These are phyloP conservation scores for Pseudomugil tenellus DNA, from an alignment of 2,797 vertebrate genomes.

Conservation along the genomic window DNA sequence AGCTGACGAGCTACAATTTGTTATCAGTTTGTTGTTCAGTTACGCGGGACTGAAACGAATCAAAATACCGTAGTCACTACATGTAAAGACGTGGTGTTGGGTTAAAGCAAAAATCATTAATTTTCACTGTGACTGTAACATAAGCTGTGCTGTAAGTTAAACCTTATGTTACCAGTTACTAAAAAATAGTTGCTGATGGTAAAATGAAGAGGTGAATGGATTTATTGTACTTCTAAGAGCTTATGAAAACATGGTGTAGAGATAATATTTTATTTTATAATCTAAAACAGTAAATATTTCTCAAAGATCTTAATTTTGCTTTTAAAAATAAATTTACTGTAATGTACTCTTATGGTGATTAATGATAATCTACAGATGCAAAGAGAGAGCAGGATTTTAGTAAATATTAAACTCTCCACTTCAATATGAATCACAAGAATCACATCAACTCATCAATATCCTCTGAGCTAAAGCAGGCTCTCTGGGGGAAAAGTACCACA, in stretches of 20 bases:
- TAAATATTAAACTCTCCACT: conserved; percentile 25
- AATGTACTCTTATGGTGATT: conserved; percentile 36
- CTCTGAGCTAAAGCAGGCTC: conserved; percentile 22
- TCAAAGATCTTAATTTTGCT: conserved; percentile 6
- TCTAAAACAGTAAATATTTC: background rate
- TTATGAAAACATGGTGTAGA: background rate
- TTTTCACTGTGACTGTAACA: too few relatives aligned
- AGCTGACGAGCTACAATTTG: too few relatives aligned
- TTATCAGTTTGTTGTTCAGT: too few relatives aligned
- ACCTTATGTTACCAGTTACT: background rate
- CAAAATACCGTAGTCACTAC: too few relatives aligned
- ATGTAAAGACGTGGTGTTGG: too few relatives aligned
- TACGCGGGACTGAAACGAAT: too few relatives aligned
- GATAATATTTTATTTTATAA: background rate
- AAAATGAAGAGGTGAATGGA: background rate
- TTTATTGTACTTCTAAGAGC: background rate
- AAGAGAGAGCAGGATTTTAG: conserved; percentile 10
- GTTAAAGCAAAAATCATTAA: too few relatives aligned
- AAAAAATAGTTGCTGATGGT: background rate
- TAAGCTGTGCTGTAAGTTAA: too few relatives aligned
- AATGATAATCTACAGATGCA: conserved; percentile 20
- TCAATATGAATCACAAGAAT: conserved; percentile 26
- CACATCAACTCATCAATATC: conserved; percentile 48
- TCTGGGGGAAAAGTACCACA: conserved; percentile 12
- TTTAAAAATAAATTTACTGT: conserved; percentile 25